Evolutionary conservation across 2,113 vertebrate genomes (phyloP).

Genomic region (Macquaria australasica): DNA sequence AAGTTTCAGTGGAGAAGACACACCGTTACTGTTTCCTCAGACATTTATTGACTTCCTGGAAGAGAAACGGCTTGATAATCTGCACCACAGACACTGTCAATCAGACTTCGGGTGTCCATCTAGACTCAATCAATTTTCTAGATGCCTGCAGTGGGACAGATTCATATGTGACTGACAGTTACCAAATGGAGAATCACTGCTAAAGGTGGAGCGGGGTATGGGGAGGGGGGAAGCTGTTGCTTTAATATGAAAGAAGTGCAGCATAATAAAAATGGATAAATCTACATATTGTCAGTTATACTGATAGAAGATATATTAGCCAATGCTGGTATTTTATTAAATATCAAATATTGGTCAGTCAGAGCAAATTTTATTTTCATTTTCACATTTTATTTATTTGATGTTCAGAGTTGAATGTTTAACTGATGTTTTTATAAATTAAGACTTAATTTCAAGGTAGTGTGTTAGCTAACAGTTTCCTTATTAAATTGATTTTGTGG

Average conservation of each 20-base stretch:
- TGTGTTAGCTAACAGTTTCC: background rate
- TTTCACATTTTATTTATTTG: background rate
- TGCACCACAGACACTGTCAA: conserved; percentile 35
- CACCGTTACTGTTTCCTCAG: background rate
- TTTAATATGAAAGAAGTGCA: conserved; percentile 11
- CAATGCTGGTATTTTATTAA: background rate
- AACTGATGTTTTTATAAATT: background rate
- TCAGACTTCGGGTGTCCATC: conserved; percentile 35
- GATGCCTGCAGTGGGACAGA: conserved; percentile 45
- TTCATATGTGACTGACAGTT: conserved; percentile 51
- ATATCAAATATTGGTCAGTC: background rate
- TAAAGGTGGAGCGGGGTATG: background rate
- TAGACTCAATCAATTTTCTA: conserved; percentile 38
- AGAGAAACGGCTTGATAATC: conserved; percentile 43
- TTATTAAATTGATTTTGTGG: background rate
- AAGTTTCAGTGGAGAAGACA: conserved; percentile 9
- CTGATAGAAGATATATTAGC: background rate
- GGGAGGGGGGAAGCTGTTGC: background rate
- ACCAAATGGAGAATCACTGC: conserved; percentile 44
- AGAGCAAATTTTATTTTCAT: background rate
- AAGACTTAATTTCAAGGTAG: background rate
- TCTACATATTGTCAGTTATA: background rate
- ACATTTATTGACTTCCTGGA: conserved; percentile 29
- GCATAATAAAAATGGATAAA: background rate
- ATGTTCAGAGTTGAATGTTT: background rate